Base-by-base conservation (phyloP, 2,113 vertebrate species). In the Xenus cinereus region DNA sequence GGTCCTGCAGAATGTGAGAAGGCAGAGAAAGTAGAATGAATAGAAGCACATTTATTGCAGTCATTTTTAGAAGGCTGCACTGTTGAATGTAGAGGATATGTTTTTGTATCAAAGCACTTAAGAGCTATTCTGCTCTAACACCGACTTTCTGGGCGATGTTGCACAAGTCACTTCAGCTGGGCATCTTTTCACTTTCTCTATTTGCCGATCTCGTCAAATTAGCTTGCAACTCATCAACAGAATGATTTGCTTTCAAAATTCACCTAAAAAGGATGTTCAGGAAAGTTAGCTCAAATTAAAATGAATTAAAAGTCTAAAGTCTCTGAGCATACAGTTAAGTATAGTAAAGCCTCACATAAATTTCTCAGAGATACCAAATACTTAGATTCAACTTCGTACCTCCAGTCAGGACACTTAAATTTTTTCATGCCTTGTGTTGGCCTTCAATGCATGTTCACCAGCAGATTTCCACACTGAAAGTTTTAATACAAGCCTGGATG, bases 81-180 rank as follows among this genome's bases (percentile, higher is more conserved):
- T 5, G 6, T 26, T 14, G 21, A 86, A 12, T 3, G 6, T 1
- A 66, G 12, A 37, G 8, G 45, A 57, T 15, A 50, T 1, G 1
- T 27, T 60, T 7, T 51, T 50, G 21, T 28, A 74, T 37, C 26
- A 54, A 71, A 83, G 64, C 51, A 30, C 19, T 35, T 16, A 6
- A 14, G 30, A 64, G 28, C 24, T 67, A 39, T 37, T 78, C 68
- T 69, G 48, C 43, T 57, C 66, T 27, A 45, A 21, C 23, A 74
- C 24, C 23, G 35, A 14, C 35, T 69, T 32, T 66, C 72, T 63
- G 22, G 20, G 16, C 51, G 50, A 81, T 8, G 33, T 15, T 45
- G 35, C 23, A 33, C 23, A 60, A 75, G 9, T 46, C 32, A 46
- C 28, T 67, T 43, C 54, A 48, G 13, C 9, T 22, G n/a, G 24